Conservation (phyloP, 2,888 invertebrate species). For the Troilus luridus region DNA sequence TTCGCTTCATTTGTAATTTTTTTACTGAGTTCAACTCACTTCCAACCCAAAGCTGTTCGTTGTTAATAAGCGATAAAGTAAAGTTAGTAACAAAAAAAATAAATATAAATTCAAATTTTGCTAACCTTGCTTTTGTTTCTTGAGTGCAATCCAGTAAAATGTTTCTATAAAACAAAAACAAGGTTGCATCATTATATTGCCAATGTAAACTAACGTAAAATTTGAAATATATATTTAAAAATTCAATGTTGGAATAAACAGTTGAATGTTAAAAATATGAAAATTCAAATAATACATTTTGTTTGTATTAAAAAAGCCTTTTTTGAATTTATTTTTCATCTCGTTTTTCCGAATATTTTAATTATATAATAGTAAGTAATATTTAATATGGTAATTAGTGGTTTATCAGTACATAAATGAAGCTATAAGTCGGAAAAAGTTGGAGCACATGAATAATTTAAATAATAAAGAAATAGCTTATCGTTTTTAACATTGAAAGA, state of each 20-base stretch:
- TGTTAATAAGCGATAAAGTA: background rate
- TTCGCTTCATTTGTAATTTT: too few relatives aligned
- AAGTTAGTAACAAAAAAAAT: background rate
- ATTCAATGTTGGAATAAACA: conserved; percentile 6
- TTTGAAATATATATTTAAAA: background rate
- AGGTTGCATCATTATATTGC: conserved; percentile 39
- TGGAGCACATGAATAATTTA: too few relatives aligned
- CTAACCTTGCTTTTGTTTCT: conserved; percentile 57
- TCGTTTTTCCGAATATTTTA: too few relatives aligned
- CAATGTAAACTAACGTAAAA: background rate
- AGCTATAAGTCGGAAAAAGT: too few relatives aligned
- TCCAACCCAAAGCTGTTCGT: background rate
- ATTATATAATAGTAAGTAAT: too few relatives aligned
- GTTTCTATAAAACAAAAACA: conserved; percentile 57
- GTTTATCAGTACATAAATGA: too few relatives aligned
- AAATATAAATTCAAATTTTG: conserved; percentile 35
- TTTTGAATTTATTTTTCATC: too few relatives aligned
- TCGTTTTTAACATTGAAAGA: too few relatives aligned
- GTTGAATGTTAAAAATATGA: conserved; percentile 12
- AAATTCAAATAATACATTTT: conserved; percentile 28
- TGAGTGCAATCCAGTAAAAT: conserved; percentile 53
- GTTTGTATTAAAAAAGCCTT: too few relatives aligned
- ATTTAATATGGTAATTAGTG: too few relatives aligned
- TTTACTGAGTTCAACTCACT: background rate
- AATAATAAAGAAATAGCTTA: too few relatives aligned